Conservation (phyloP, 2,797 vertebrate genomes). For the Mormyrus proboscirostris region DNA sequence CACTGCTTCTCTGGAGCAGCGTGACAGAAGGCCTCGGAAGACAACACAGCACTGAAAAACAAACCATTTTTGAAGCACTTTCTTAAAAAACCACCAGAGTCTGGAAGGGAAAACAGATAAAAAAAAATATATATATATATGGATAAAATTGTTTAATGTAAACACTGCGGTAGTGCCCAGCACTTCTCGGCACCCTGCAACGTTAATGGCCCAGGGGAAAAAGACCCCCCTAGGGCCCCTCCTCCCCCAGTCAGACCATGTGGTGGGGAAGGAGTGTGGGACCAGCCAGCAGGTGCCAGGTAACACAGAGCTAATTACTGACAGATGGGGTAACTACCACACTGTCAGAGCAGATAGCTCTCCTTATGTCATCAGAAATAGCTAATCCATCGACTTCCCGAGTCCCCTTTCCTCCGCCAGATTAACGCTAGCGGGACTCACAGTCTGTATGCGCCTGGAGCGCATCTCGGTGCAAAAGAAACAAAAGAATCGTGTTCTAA, state of each 20-base stretch:
- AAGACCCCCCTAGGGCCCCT: constrained; percentile 21
- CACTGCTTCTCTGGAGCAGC: neutral
- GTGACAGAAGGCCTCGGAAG: neutral
- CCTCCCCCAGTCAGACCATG: constrained; percentile 33
- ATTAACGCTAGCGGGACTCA: constrained; percentile 17
- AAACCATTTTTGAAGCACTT: neutral
- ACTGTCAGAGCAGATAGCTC: constrained; percentile 56
- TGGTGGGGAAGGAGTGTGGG: constrained; percentile 36
- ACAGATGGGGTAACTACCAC: constrained; percentile 68
- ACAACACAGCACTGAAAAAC: neutral
- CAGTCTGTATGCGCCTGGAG: neutral
- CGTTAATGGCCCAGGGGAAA: constrained; percentile 27
- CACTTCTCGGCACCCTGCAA: constrained; percentile 17
- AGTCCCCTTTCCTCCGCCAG: constrained; percentile 7
- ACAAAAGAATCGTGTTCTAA: neutral
- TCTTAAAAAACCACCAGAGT: neutral
- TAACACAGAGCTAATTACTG: constrained; percentile 58
- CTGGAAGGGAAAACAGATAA: neutral
- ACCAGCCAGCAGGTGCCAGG: constrained; percentile 55
- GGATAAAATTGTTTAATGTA: constrained; percentile 10
- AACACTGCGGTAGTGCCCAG: neutral
- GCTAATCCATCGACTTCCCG: constrained; percentile 43
- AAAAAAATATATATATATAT: neutral
- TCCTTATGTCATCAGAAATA: constrained; percentile 57
- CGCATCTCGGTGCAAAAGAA: neutral